These are phyloP conservation scores for Pterocles gutturalis DNA, from an alignment of 2,113 vertebrate genomes.

Conservation along the genomic window DNA sequence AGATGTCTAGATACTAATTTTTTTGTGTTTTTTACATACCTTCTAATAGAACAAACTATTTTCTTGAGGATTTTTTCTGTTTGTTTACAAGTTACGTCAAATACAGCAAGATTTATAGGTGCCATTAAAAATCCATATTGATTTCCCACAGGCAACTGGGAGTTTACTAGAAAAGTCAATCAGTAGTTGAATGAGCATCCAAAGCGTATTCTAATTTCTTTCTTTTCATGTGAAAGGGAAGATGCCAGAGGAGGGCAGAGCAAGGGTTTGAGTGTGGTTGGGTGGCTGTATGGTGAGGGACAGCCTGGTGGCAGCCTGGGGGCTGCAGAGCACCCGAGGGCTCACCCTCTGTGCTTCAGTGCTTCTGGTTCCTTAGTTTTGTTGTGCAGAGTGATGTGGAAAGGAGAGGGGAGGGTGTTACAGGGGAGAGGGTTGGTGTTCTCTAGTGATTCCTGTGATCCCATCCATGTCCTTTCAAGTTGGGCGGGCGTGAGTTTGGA, in stretches of 20 bases:
- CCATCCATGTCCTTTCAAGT: background rate
- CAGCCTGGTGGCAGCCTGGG: accelerated
- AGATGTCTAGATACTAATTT: background rate
- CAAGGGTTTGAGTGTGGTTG: accelerated
- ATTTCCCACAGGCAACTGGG: slow-evolving; percentile 3
- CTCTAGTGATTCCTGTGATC: accelerated
- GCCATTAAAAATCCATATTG: slow-evolving; percentile 17
- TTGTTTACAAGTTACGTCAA: slow-evolving; percentile 28
- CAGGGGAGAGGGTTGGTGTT: accelerated
- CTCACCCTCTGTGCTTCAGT: too few species aligned
- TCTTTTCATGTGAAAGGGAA: background rate
- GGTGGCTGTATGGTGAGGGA: background rate
- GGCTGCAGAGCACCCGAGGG: too few species aligned
- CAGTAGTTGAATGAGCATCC: background rate
- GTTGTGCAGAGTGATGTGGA: background rate
- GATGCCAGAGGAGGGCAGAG: too few species aligned
- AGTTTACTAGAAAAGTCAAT: background rate
- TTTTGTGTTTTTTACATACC: background rate
- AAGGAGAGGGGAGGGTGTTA: background rate
- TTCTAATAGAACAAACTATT: background rate
- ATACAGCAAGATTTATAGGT: background rate
- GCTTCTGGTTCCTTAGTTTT: accelerated
- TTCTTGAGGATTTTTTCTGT: background rate
- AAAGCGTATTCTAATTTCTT: background rate
- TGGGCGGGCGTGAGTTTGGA: background rate